These are phyloP conservation scores for Lordiphosa mommai DNA, from an alignment of 1,140 invertebrate species.

Conservation along the genomic window DNA sequence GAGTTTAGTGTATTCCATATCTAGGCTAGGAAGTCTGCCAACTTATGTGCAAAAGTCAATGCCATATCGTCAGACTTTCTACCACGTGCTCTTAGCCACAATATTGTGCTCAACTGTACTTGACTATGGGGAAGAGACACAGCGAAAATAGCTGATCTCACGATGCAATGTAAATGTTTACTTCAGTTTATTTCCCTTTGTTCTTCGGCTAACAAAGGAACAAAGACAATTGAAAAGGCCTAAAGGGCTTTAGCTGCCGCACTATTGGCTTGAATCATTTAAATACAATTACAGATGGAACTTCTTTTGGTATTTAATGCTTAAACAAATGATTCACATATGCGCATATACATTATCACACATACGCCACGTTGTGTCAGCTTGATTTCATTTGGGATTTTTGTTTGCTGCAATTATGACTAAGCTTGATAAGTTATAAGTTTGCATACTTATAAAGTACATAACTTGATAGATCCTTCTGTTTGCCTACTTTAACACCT, in stretches of 20 bases:
- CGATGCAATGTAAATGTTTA: too few species aligned
- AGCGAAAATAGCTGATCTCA: too few species aligned
- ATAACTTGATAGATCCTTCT: slow-evolving; percentile 13
- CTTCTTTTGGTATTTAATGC: neutral
- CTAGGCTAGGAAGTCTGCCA: slow-evolving; percentile 1
- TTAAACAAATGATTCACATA: neutral
- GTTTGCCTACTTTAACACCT: slow-evolving; percentile 46
- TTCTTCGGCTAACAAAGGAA: too few species aligned
- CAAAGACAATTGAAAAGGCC: too few species aligned
- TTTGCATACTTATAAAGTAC: neutral
- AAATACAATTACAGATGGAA: too few species aligned
- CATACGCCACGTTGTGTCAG: slow-evolving; percentile 17
- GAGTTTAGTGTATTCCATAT: neutral
- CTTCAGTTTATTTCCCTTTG: too few species aligned
- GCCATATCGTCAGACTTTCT: slow-evolving; percentile 34
- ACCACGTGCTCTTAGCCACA: slow-evolving; percentile 12
- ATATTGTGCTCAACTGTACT: too few species aligned
- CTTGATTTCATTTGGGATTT: neutral
- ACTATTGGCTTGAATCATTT: too few species aligned
- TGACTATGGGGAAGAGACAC: too few species aligned
- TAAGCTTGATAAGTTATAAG: slow-evolving; percentile 14
- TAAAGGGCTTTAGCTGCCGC: too few species aligned
- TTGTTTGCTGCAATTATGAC: slow-evolving; percentile 15
- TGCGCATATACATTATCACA: slow-evolving; percentile 21
- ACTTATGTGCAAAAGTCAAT: slow-evolving; percentile 23